Conservation (phyloP, 1,140 invertebrate genomes). For the Cotesia typhae region DNA sequence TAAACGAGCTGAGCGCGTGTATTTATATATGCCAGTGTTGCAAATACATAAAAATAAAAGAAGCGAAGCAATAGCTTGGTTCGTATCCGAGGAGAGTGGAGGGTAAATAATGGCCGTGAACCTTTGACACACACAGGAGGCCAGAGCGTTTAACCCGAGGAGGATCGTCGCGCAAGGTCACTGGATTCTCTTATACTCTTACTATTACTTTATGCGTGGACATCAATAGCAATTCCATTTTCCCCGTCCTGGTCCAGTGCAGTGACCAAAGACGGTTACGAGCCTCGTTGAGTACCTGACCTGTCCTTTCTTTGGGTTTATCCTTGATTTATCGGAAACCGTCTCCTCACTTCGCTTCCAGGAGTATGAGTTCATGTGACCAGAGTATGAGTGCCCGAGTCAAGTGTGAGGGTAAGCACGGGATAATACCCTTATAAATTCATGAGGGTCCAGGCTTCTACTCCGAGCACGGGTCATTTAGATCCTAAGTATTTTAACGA, state of each 20-base stretch:
- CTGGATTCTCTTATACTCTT: background rate
- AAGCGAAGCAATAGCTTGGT: constrained; percentile 18
- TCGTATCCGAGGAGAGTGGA: background rate
- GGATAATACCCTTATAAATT: constrained; percentile 58
- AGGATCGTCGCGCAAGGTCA: constrained; percentile 32
- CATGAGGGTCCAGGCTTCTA: constrained; percentile 41
- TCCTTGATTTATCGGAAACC: constrained; percentile 52
- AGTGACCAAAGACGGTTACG: constrained; percentile 35
- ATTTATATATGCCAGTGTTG: background rate
- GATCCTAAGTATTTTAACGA: constrained; percentile 29
- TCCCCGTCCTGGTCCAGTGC: background rate
- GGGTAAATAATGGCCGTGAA: constrained; percentile 49
- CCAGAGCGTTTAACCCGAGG: constrained; percentile 52
- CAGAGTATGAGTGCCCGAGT: too few species aligned
- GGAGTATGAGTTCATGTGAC: background rate
- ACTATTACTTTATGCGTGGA: background rate
- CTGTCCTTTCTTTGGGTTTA: constrained; percentile 37
- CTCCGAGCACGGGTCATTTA: constrained; percentile 41
- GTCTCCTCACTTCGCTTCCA: constrained; percentile 26
- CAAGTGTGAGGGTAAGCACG: background rate
- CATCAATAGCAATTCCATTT: constrained; percentile 13
- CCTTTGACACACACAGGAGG: constrained; percentile 50
- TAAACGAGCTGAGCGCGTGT: constrained; percentile 41
- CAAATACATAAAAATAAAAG: constrained; percentile 32
- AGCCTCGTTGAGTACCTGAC: constrained; percentile 38